Conservation (phyloP, 1,140 invertebrate genomes). For the Neoseiulus cucumeris region DNA sequence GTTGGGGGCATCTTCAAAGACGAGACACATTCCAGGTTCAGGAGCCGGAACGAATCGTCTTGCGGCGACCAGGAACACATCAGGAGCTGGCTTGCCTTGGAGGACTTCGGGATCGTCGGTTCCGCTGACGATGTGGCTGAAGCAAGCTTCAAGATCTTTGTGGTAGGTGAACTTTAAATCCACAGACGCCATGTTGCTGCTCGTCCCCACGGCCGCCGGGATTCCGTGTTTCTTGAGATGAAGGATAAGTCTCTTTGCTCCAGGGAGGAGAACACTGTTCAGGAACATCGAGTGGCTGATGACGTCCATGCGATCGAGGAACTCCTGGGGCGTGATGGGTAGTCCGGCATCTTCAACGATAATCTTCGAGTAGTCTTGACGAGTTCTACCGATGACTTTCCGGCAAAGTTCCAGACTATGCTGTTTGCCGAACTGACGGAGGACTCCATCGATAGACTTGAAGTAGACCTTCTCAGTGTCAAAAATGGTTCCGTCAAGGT, state of each 20-base stretch:
- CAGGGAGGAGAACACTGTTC: conserved; percentile 30
- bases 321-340: conserved; percentile 46
- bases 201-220: conserved; percentile 70
- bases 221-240: conserved; percentile 56
- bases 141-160: conserved; percentile 45
- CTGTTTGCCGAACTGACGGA: conserved; percentile 42
- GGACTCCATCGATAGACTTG: conserved; percentile 41
- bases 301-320: conserved; percentile 28
- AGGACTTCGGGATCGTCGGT: conserved; percentile 69
- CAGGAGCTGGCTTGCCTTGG: conserved; percentile 74
- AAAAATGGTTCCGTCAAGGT: conserved; percentile 57
- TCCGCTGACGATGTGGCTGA: conserved; percentile 61
- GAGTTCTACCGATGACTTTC: conserved; percentile 47
- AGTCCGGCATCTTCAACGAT: conserved; percentile 43
- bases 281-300: background rate
- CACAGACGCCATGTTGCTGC: conserved; percentile 51
- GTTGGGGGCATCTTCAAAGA: conserved; percentile 35
- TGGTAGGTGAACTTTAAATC: conserved; percentile 53
- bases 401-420: conserved; percentile 56
- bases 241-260: conserved; percentile 52
- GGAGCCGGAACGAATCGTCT: conserved; percentile 38
- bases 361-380: conserved; percentile 39
- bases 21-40: conserved; percentile 34
- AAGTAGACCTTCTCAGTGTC: conserved; percentile 59
- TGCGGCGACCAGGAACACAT: conserved; percentile 72